Evolutionary conservation across 2,113 vertebrate species (phyloP).

Genomic region (Pleuronectes platessa): DNA sequence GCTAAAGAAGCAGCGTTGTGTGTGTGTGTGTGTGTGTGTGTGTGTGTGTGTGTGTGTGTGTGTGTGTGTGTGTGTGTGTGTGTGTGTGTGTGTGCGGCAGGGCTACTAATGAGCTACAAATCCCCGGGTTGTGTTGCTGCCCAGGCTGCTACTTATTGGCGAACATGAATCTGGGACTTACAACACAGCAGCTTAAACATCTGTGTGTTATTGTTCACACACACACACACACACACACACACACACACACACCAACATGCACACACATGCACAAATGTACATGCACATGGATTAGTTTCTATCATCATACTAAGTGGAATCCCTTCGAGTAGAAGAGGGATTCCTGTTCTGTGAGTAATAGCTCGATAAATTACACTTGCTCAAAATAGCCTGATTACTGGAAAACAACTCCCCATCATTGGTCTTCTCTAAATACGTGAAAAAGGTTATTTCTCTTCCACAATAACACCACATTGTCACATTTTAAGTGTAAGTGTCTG

Average conservation of each 20-base stretch:
- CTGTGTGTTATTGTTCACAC: constrained; percentile 18
- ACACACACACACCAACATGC: constrained; percentile 11
- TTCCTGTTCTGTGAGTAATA: constrained; percentile 36
- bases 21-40: constrained; percentile 20
- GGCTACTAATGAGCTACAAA: constrained; percentile 73
- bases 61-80: constrained; percentile 16
- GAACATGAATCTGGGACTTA: constrained; percentile 60
- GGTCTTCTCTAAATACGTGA: not conserved
- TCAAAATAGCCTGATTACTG: constrained; percentile 31
- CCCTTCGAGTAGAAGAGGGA: constrained; percentile 52
- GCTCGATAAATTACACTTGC: constrained; percentile 33
- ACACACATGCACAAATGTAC: constrained; percentile 5
- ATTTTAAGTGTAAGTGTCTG: not conserved
- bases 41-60: constrained; percentile 9
- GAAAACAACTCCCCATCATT: not conserved
- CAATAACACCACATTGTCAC: not conserved
- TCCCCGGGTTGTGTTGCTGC: constrained; percentile 51
- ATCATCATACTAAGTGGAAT: constrained; percentile 52
- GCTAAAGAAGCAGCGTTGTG: constrained; percentile 45
- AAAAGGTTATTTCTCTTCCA: not conserved
- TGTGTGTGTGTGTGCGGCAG: constrained; percentile 19
- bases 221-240: not conserved
- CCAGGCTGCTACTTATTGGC: constrained; percentile 57
- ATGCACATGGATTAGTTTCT: constrained; percentile 51
- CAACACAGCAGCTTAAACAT: constrained; percentile 53